Evolutionary conservation across 2,888 invertebrate species (phyloP).

Genomic region (Polydrusus tereticollis): DNA sequence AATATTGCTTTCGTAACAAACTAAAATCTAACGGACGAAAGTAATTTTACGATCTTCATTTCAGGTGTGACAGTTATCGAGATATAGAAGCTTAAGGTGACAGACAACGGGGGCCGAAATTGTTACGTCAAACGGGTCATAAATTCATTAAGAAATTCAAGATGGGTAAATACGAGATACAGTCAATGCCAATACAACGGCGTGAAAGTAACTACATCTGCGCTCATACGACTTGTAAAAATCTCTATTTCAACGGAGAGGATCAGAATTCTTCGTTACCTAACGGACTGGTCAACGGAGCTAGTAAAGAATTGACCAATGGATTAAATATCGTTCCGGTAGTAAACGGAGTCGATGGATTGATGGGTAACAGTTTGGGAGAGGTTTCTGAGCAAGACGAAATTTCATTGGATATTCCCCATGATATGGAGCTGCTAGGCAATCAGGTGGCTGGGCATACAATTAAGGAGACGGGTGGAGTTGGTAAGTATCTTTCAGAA

Average conservation of each 20-base stretch:
- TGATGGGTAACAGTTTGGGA: background rate
- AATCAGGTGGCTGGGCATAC: slow-evolving; percentile 79
- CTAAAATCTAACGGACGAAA: background rate
- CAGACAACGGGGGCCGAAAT: slow-evolving; percentile 20
- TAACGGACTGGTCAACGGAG: slow-evolving; percentile 24
- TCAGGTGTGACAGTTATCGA: slow-evolving; percentile 44
- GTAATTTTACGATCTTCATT: slow-evolving; percentile 32
- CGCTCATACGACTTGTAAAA: slow-evolving; percentile 52
- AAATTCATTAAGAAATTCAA: slow-evolving; percentile 30
- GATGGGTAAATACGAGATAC: slow-evolving; percentile 60
- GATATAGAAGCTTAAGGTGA: slow-evolving; percentile 37
- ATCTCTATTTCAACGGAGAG: slow-evolving; percentile 13
- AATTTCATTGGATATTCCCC: slow-evolving; percentile 27
- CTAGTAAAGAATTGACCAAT: slow-evolving; percentile 10
- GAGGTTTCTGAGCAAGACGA: slow-evolving; percentile 23
- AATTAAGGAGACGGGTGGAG: slow-evolving; percentile 68
- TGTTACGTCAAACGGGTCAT: slow-evolving; percentile 7
- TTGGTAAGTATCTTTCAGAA: slow-evolving; percentile 69
- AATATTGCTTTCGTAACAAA: background rate
- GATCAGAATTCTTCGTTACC: background rate
- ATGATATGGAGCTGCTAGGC: slow-evolving; percentile 63
- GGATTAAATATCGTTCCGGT: background rate
- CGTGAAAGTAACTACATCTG: slow-evolving; percentile 53
- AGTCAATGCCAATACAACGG: slow-evolving; percentile 57
- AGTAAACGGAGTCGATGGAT: background rate